phyloP scores from a whole-genome alignment of 1,140 invertebrate genomes.

The Oscheius sp. region DNA sequence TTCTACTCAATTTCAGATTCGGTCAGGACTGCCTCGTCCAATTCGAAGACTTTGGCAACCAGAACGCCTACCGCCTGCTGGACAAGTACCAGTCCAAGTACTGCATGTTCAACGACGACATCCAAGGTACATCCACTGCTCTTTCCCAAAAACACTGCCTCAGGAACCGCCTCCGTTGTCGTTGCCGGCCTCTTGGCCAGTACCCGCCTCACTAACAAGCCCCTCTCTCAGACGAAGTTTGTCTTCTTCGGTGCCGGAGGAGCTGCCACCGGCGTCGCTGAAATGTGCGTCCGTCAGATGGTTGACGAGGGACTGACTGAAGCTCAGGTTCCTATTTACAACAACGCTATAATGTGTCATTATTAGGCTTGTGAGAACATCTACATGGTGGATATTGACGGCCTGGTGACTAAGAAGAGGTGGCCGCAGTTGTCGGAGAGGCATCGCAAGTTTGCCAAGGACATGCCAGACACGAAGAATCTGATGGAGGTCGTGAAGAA shows the following conservation, averaged over 20 bases:
- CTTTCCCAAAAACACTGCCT: neutral
- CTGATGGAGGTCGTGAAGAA: slow-evolving; percentile 76
- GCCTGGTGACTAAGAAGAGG: slow-evolving; percentile 60
- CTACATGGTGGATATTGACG: slow-evolving; percentile 69
- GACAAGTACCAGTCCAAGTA: slow-evolving; percentile 81
- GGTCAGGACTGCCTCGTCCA: slow-evolving; percentile 67
- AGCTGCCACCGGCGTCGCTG: slow-evolving; percentile 71
- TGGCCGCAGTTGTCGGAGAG: slow-evolving; percentile 26
- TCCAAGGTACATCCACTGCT: slow-evolving; percentile 67
- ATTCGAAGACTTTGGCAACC: slow-evolving; percentile 94
- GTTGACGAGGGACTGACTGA: slow-evolving; percentile 53
- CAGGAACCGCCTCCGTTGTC: slow-evolving; percentile 84
- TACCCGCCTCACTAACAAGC: slow-evolving; percentile 74
- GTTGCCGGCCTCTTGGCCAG: slow-evolving; percentile 84
- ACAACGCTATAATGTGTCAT: too few species aligned
- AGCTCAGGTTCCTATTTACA: slow-evolving; percentile 9
- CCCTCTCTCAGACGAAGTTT: slow-evolving; percentile 77
- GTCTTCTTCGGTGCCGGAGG: slow-evolving; percentile 86
- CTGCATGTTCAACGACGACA: slow-evolving; percentile 95
- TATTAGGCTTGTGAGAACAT: slow-evolving; percentile 74
- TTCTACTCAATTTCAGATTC: slow-evolving; percentile 50
- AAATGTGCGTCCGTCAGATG: slow-evolving; percentile 82
- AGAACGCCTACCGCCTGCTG: slow-evolving; percentile 85
- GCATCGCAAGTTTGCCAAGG: slow-evolving; percentile 52
- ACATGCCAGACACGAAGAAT: slow-evolving; percentile 74